Percentiles rank a stretch among this genome's conserved stretches.
These are phyloP conservation scores for Tachysurus vachellii DNA, from an alignment of 2,113 vertebrate genomes.

Conservation along the genomic window DNA sequence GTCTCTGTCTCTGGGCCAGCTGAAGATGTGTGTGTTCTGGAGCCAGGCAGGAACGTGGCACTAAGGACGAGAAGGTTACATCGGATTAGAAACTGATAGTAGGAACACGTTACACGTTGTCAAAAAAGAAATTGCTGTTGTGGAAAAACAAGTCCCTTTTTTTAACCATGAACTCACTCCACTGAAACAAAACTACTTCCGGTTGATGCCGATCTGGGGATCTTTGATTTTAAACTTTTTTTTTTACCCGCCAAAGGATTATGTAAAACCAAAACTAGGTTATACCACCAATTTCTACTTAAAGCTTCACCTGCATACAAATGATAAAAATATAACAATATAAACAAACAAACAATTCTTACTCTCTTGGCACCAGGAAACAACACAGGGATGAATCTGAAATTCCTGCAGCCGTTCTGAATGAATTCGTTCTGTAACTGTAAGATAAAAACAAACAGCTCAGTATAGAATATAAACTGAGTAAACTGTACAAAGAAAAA, in stretches of 20 bases:
- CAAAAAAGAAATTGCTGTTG: too few relatives aligned
- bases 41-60: constrained; percentile 78
- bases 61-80: constrained; percentile 54
- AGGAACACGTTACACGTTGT: not conserved
- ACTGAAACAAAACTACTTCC: not conserved
- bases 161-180: too few relatives aligned
- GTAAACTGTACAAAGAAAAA: not conserved
- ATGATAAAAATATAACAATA: not conserved
- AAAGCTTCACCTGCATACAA: not conserved
- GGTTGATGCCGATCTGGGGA: not conserved
- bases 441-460: not conserved
- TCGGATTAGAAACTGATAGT: not conserved
- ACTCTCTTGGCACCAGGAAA: constrained; percentile 79
- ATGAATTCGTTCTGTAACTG: constrained; percentile 82
- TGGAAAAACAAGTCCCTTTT: too few relatives aligned
- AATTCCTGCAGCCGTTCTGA: constrained; percentile 81
- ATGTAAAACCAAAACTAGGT: not conserved
- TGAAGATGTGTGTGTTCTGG: constrained; percentile 77
- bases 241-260: not conserved
- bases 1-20: constrained; percentile 74
- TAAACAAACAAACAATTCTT: constrained; percentile 11
- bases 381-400: constrained; percentile 78
- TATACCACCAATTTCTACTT: not conserved
- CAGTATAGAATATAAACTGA: not conserved
- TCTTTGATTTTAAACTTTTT: not conserved